Base-by-base conservation (phyloP, 2,888 invertebrate genomes). In the Unio pictorum region DNA sequence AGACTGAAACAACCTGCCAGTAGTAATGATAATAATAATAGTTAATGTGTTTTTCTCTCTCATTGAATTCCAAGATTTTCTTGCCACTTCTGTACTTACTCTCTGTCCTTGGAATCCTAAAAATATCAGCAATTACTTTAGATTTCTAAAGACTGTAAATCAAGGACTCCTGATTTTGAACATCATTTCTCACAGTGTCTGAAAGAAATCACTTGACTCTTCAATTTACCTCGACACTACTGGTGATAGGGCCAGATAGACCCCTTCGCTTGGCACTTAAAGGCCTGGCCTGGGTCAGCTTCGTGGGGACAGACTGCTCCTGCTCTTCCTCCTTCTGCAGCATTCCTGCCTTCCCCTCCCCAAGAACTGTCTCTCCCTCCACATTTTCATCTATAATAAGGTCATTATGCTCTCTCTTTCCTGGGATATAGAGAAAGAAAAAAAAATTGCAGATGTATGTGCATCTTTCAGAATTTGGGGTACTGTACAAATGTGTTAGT, bases 361-460 rank as follows among this genome's bases (percentile, higher is more conserved):
- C 88, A 11, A 86, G 67, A 8, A 87, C 7, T 15, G 85, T 86
- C 66, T 87, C 87, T 28, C 86, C 83, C 62, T 87, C 88, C 15
- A 83, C 73, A 64, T 83, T 79, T 64, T 88, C 88, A 55, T 88
- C 88, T 60, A 87, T 81, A 17, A 87, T 76, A 23, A 88, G 58
- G 67, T 86, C 87, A 60, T 75, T 69, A 23, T 68, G 64, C 28
- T 61, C 65, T 59, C 64, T 30, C 61, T 67, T 73, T 17, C 45
- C 62, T 63, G 66, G 56, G 20, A 62, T 55, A 15, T 23, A 8
- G 45, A 34, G 1, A 20, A 58, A 30, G 59, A 54, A 63, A 67
- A 20, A 7, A 20, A 1, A 17, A 20, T 4, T n/a, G 64, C 55
- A 34, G 11, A 45, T 34, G n/a, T 11, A 4, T 3, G 28, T 30